These are phyloP conservation scores for Enteromius thamalakanensis DNA, from an alignment of 2,797 vertebrate genomes.

Conservation along the genomic window DNA sequence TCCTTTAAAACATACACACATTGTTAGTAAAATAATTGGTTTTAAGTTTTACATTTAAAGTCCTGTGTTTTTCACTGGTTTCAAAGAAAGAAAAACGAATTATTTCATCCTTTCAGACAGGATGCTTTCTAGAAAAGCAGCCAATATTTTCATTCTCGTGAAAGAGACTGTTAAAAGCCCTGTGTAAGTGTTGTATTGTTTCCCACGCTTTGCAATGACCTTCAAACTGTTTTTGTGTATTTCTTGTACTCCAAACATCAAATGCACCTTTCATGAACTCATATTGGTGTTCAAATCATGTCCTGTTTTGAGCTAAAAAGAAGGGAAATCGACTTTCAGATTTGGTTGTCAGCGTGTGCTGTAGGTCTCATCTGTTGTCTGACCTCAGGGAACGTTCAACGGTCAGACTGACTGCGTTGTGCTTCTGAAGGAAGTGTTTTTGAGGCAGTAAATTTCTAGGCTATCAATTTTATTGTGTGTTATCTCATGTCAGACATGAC, in stretches of 20 bases:
- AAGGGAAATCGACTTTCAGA: background rate
- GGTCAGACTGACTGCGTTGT: background rate
- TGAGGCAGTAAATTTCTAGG: background rate
- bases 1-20: too few species aligned
- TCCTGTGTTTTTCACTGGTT: background rate
- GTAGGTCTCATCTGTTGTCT: constrained; percentile 17
- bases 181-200: background rate
- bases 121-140: background rate
- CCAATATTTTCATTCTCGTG: too few species aligned
- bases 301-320: background rate
- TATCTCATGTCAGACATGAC: background rate
- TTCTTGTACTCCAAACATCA: background rate
- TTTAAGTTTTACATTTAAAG: background rate
- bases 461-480: constrained; percentile 11
- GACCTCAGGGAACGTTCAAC: constrained; percentile 16
- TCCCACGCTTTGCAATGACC: background rate
- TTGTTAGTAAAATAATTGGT: too few species aligned
- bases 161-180: background rate
- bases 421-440: constrained; percentile 11
- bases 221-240: background rate
- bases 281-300: background rate
- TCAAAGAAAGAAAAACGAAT: background rate
- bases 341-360: background rate
- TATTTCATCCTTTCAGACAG: too few species aligned
- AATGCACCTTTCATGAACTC: background rate